A percentile compares a stretch with the other conserved stretches of the same genome.
These are phyloP conservation scores for Pecten maximus DNA, from an alignment of 2,888 invertebrate species.

Conservation along the genomic window DNA sequence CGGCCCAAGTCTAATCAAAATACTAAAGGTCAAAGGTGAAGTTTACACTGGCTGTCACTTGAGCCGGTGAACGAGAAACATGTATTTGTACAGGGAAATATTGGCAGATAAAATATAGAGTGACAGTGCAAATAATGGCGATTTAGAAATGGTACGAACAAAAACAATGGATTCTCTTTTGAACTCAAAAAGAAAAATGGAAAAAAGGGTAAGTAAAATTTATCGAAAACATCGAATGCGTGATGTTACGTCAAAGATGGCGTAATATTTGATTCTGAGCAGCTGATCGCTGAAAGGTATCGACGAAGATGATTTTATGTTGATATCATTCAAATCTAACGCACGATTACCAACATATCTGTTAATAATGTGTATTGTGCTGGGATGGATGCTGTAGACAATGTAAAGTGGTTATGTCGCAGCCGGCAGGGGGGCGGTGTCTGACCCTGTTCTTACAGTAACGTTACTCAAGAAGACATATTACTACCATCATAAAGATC, in stretches of 20 bases:
- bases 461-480: not conserved
- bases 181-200: constrained; percentile 13
- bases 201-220: constrained; percentile 13
- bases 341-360: not conserved
- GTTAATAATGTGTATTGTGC: not conserved
- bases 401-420: not conserved
- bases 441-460: not conserved
- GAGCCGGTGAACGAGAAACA: constrained; percentile 25
- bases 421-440: not conserved
- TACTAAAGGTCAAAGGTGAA: constrained; percentile 4
- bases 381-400: not conserved
- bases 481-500: not conserved
- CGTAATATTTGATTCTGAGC: not conserved
- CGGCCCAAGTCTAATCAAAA: constrained; percentile 30
- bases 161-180: constrained; percentile 22
- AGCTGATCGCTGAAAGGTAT: not conserved
- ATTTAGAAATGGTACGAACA: constrained; percentile 14
- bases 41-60: constrained; percentile 19
- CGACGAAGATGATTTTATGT: not conserved
- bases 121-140: constrained; percentile 30
- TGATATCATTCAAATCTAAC: not conserved
- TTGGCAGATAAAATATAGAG: not conserved
- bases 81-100: constrained; percentile 22
- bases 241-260: constrained; percentile 15
- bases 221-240: not conserved